Evolutionary conservation across 1,140 invertebrate genomes (phyloP).

Genomic region (Sarcophaga bullata): DNA sequence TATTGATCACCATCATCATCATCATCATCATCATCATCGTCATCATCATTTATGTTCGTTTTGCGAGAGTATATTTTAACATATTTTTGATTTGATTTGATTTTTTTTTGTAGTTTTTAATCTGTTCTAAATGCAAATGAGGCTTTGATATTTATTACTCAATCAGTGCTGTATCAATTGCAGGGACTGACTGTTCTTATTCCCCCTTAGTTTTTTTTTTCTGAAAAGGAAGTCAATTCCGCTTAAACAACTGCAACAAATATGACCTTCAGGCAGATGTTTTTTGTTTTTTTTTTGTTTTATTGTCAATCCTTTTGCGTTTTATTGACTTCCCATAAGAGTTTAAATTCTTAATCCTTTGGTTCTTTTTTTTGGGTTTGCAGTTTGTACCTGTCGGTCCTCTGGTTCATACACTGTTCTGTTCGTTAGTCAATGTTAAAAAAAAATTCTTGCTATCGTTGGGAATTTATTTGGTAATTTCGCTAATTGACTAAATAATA

Average conservation of each 20-base stretch:
- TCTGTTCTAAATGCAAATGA: constrained; percentile 3
- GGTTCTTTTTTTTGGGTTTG: not conserved
- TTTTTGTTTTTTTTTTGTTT: not conserved
- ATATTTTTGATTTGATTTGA: not conserved
- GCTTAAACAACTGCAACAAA: not conserved
- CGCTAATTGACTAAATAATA: no score
- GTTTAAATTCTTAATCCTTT: not conserved
- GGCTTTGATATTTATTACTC: constrained; percentile 10
- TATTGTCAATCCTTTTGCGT: not conserved
- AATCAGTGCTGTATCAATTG: constrained; percentile 15
- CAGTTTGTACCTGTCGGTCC: no score
- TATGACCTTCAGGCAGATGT: constrained; percentile 23
- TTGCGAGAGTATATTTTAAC: no score
- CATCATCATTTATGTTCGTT: not conserved
- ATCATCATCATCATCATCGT: not conserved
- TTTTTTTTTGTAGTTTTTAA: not conserved
- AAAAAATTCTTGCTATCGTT: no score
- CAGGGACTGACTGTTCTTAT: not conserved
- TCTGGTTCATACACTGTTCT: not conserved
- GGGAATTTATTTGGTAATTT: no score
- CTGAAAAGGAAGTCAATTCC: constrained; percentile 1
- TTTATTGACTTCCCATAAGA: not conserved
- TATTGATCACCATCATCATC: no score
- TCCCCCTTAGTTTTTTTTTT: not conserved
- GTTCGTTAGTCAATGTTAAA: no score